These are phyloP conservation scores for Akabosia matsudoensis DNA, from an alignment of 1,140 invertebrate genomes.

Conservation along the genomic window DNA sequence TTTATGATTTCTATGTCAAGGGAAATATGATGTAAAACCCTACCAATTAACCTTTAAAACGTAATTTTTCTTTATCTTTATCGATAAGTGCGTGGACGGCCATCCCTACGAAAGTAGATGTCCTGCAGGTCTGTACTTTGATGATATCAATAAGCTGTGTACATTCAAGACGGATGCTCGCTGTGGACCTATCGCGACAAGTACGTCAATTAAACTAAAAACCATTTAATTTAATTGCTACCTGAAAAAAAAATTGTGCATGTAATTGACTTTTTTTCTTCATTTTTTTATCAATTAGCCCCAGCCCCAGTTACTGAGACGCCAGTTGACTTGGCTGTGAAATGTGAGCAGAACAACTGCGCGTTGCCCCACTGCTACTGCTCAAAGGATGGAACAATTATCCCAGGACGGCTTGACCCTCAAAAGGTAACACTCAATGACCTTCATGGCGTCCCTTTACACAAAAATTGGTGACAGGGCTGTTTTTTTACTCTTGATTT, in stretches of 20 bases:
- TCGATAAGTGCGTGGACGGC: conserved; percentile 74
- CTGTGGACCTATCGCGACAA: conserved; percentile 80
- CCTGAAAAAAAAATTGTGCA: not conserved
- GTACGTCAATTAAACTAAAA: too few relatives aligned
- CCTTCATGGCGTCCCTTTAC: not conserved
- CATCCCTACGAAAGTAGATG: conserved; percentile 81
- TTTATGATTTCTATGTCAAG: conserved; percentile 12
- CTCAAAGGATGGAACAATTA: conserved; percentile 81
- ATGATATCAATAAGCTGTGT: conserved; percentile 84
- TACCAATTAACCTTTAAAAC: not conserved
- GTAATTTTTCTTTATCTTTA: not conserved
- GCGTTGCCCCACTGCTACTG: conserved; percentile 87
- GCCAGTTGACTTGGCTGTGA: conserved; percentile 70
- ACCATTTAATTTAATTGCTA: not conserved
- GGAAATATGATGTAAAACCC: not conserved
- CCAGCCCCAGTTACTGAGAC: conserved; percentile 74
- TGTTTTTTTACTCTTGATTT: not conserved
- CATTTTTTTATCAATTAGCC: conserved; percentile 55
- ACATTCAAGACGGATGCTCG: conserved; percentile 87
- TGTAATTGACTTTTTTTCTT: conserved; percentile 21
- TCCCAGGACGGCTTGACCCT: conserved; percentile 75
- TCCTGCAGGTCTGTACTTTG: conserved; percentile 83
- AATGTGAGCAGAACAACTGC: conserved; percentile 73
- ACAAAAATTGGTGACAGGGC: not conserved
- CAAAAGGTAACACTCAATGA: conserved; percentile 65